phyloP scores from a whole-genome alignment of 2,888 invertebrate species.

The Linyphia triangularis region DNA sequence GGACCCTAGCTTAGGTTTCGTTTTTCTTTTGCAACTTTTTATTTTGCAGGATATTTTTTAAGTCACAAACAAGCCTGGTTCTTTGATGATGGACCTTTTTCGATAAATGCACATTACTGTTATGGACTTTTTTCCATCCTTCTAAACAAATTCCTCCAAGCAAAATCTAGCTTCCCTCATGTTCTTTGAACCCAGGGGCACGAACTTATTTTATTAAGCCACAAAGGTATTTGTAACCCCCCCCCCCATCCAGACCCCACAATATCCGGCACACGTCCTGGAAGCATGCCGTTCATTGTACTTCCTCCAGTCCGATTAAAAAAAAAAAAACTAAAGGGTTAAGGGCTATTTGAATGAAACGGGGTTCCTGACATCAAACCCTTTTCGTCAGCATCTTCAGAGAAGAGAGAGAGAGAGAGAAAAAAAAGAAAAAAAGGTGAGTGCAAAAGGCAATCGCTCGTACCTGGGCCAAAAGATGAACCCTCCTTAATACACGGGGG shows the following conservation, averaged over 20 bases:
- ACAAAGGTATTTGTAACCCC: neutral
- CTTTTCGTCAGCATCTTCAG: neutral
- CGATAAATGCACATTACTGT: no score
- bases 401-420: neutral
- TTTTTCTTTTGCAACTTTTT: no score
- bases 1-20: no score
- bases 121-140: no score
- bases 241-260: slow-evolving; percentile 6
- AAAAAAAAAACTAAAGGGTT: slow-evolving; percentile 29
- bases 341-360: slow-evolving; percentile 25
- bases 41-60: neutral
- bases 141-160: no score
- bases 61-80: neutral
- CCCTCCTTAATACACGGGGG: slow-evolving; percentile 6
- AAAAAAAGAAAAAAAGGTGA: neutral
- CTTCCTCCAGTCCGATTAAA: slow-evolving; percentile 9
- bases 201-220: slow-evolving; percentile 20
- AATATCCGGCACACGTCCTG: slow-evolving; percentile 56
- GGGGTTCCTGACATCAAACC: slow-evolving; percentile 55
- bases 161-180: no score
- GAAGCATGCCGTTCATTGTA: slow-evolving; percentile 42
- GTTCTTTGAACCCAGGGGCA: neutral
- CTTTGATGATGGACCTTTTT: no score
- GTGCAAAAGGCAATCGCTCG: slow-evolving; percentile 69
- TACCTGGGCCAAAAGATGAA: slow-evolving; percentile 40